Percentiles rank a stretch among this genome's conserved stretches.
These are phyloP conservation scores for Halictus quadricinctus DNA, from an alignment of 2,888 invertebrate species.

Conservation along the genomic window DNA sequence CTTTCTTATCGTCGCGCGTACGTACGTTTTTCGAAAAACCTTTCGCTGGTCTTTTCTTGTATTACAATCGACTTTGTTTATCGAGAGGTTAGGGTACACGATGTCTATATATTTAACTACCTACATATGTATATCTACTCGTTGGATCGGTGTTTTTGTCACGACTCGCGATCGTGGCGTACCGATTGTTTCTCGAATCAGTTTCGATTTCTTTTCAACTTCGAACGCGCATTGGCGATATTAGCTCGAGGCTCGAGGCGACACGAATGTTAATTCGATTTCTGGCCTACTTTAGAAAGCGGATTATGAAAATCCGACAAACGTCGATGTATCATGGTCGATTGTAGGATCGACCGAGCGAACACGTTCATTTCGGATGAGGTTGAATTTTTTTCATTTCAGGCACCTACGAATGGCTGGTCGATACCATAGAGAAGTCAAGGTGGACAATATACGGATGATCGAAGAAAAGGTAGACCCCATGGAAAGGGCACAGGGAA, in stretches of 20 bases:
- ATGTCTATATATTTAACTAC: too few relatives aligned
- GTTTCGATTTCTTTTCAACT: not conserved
- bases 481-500: slow-evolving; percentile 77
- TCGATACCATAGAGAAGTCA: slow-evolving; percentile 1
- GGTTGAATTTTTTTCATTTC: not conserved
- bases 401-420: slow-evolving; percentile 8
- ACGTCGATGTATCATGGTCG: not conserved
- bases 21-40: slow-evolving; percentile 61
- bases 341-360: not conserved
- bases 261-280: slow-evolving; percentile 46
- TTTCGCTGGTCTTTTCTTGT: not conserved
- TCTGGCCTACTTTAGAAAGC: slow-evolving; percentile 38
- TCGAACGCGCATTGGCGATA: not conserved
- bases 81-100: slow-evolving; percentile 67
- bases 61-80: not conserved
- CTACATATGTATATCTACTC: not conserved
- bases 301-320: slow-evolving; percentile 22
- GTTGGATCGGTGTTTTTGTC: not conserved
- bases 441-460: not conserved
- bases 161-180: not conserved
- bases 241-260: slow-evolving; percentile 22
- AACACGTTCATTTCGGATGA: not conserved
- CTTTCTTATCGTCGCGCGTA: slow-evolving; percentile 47
- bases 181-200: not conserved
- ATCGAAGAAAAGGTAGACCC: slow-evolving; percentile 31